Evolutionary conservation across 2,113 vertebrate species (phyloP).

Genomic region (human): GRCh38 chr17:82180001-82180500

Average conservation of each 20-base stretch:
- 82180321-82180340: neutral
- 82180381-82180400: neutral
- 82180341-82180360: neutral
- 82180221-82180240: neutral
- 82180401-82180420: neutral
- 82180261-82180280: too few relatives aligned
- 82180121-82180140: accelerated
- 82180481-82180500: neutral
- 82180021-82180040: too few relatives aligned
- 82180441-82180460: neutral
- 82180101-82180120: too few relatives aligned
- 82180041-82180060: neutral
- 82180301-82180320: neutral
- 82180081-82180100: too few relatives aligned
- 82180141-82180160: neutral
- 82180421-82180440: neutral
- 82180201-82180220: too few relatives aligned
- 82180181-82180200: neutral
- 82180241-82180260: too few relatives aligned
- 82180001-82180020: neutral
- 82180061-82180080: neutral
- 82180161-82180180: neutral
- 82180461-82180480: too few relatives aligned
- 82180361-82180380: neutral
- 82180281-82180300: neutral